Evolutionary conservation across 2,797 vertebrate species (phyloP).

Genomic region (Gymnothorax javanicus): DNA sequence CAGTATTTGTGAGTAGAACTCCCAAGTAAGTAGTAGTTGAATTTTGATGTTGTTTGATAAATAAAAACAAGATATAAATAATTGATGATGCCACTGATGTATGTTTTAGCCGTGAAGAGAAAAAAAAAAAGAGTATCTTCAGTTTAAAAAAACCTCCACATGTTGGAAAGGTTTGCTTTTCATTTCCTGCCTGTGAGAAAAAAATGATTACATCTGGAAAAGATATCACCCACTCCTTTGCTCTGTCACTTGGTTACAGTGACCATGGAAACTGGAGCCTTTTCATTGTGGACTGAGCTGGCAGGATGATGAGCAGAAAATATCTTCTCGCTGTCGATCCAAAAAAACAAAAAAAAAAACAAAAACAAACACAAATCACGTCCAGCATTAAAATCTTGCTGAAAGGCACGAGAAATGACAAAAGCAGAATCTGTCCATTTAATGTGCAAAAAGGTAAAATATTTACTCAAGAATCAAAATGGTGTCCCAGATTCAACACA

Average conservation of each 20-base stretch:
- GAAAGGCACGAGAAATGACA: constrained; percentile 2
- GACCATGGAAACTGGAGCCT: constrained; percentile 56
- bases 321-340: constrained; percentile 35
- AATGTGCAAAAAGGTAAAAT: neutral
- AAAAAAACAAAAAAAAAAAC: constrained; percentile 30
- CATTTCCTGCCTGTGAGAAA: constrained; percentile 48
- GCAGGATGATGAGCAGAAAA: constrained; percentile 36
- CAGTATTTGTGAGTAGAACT: neutral
- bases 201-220: constrained; percentile 58
- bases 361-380: constrained; percentile 16
- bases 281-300: constrained; percentile 36
- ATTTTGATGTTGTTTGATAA: neutral
- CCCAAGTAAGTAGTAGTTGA: neutral
- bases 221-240: constrained; percentile 49
- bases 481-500: constrained; percentile 7
- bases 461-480: neutral
- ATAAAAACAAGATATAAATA: neutral
- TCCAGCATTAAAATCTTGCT: neutral
- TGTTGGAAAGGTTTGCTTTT: constrained; percentile 57
- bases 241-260: constrained; percentile 56
- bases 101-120: neutral
- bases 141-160: constrained; percentile 41
- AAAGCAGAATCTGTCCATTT: neutral
- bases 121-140: neutral
- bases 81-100: neutral